A percentile compares a stretch with the other conserved stretches of the same genome.
phyloP scores from a whole-genome alignment of 2,888 invertebrate genomes.

The Ophioninae sp. region DNA sequence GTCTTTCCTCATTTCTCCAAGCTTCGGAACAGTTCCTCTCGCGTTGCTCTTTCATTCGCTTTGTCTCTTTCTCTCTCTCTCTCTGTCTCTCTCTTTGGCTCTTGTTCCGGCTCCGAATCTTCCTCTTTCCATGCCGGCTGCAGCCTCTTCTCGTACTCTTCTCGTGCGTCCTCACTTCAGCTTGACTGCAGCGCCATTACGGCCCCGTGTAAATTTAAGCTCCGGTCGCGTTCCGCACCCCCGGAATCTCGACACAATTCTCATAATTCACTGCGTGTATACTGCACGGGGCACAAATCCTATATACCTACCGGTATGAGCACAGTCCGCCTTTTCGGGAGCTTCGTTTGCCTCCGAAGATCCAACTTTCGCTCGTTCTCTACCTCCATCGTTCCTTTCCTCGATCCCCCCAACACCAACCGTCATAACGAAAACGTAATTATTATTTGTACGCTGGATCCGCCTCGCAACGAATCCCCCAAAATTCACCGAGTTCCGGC shows the following conservation, averaged over 20 bases:
- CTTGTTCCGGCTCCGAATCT: conserved; percentile 11
- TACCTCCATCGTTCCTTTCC: conserved; percentile 9
- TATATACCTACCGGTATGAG: conserved; percentile 10
- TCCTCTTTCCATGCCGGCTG: conserved; percentile 54
- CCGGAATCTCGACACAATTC: conserved; percentile 52
- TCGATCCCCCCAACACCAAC: conserved; percentile 16
- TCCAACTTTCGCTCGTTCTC: conserved; percentile 66
- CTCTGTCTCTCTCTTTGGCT: conserved; percentile 41
- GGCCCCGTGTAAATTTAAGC: conserved; percentile 56
- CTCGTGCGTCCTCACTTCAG: conserved; percentile 45
- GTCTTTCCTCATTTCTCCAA: conserved; percentile 56
- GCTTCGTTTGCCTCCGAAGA: conserved; percentile 69
- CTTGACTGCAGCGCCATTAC: conserved; percentile 40
- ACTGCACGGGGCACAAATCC: neutral
- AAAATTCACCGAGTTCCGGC: conserved; percentile 12
- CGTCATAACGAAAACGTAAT: conserved; percentile 56
- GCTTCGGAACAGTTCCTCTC: conserved; percentile 39
- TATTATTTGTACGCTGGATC: conserved; percentile 56
- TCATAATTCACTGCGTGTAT: conserved; percentile 27
- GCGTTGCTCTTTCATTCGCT: conserved; percentile 28
- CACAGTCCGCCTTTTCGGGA: conserved; percentile 54
- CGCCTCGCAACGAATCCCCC: conserved; percentile 36
- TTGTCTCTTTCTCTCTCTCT: conserved; percentile 38
- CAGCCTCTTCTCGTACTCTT: conserved; percentile 34
- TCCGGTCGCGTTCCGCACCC: conserved; percentile 54